A percentile compares a stretch with the other conserved stretches of the same genome.
Conservation (phyloP, 2,888 invertebrate species). For the Pterostichus madidus region DNA sequence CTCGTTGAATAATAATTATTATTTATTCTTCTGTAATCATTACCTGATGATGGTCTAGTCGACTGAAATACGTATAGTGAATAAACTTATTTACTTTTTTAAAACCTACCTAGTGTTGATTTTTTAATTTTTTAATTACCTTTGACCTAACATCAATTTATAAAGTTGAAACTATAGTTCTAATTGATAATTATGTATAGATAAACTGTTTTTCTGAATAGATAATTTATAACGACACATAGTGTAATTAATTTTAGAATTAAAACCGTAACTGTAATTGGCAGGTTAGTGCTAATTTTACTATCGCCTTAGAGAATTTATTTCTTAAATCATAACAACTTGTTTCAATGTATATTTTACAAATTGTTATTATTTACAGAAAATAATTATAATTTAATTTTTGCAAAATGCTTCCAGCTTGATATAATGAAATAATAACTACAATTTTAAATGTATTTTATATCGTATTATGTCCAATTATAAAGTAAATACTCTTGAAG, state of each 20-base stretch:
- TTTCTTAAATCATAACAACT: background rate
- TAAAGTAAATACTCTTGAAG: slow-evolving; percentile 8
- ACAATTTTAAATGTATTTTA: slow-evolving; percentile 10
- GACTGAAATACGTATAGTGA: too few species aligned
- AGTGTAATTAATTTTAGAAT: slow-evolving; percentile 31
- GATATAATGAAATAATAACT: slow-evolving; percentile 2
- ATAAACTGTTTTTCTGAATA: slow-evolving; percentile 3
- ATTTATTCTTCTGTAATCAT: too few species aligned
- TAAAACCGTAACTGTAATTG: slow-evolving; percentile 23
- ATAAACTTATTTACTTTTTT: too few species aligned
- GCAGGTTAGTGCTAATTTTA: slow-evolving; percentile 31
- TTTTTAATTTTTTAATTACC: too few species aligned
- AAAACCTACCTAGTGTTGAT: too few species aligned
- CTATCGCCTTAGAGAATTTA: background rate
- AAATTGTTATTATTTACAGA: background rate
- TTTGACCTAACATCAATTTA: slow-evolving; percentile 30
- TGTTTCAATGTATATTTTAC: background rate
- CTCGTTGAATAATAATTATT: too few species aligned
- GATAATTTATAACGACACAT: slow-evolving; percentile 20
- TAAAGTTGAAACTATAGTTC: slow-evolving; percentile 20
- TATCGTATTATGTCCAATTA: slow-evolving; percentile 15
- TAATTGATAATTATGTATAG: slow-evolving; percentile 38
- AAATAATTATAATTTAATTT: background rate
- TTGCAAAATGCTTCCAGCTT: slow-evolving; percentile 6
- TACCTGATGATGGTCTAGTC: too few species aligned